phyloP scores from a whole-genome alignment of 2,888 invertebrate genomes.

The Congeria kusceri region DNA sequence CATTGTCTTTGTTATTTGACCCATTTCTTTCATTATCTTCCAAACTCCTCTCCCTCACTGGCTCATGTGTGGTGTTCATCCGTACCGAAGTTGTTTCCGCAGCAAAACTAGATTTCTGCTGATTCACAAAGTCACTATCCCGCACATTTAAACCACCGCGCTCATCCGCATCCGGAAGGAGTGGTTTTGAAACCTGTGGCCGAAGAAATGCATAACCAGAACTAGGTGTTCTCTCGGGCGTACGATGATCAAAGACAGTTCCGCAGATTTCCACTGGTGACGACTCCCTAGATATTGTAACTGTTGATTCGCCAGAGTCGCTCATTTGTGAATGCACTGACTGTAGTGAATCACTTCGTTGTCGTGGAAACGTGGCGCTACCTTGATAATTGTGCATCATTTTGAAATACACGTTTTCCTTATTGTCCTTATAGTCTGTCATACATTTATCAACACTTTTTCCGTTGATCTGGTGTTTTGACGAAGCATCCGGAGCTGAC shows the following conservation, averaged over 20 bases:
- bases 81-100: too few relatives aligned
- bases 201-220: constrained; percentile 9
- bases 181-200: constrained; percentile 44
- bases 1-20: too few relatives aligned
- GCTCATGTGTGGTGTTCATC: too few relatives aligned
- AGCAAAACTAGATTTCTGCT: too few relatives aligned
- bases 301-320: constrained; percentile 15
- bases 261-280: constrained; percentile 25
- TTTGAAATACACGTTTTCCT: not conserved
- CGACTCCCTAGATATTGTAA: constrained; percentile 25
- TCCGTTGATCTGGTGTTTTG: too few relatives aligned
- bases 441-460: not conserved
- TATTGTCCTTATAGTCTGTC: not conserved
- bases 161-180: constrained; percentile 38
- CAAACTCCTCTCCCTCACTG: too few relatives aligned
- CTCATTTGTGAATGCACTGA: constrained; percentile 26
- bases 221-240: constrained; percentile 50
- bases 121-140: too few relatives aligned
- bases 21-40: too few relatives aligned
- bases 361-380: not conserved
- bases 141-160: not conserved
- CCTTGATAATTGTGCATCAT: not conserved
- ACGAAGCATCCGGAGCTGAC: not conserved
- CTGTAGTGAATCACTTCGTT: constrained; percentile 47
- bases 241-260: constrained; percentile 37